Evolutionary conservation across 2,888 invertebrate genomes (phyloP).

Genomic region (Ferdinandea cuprea): DNA sequence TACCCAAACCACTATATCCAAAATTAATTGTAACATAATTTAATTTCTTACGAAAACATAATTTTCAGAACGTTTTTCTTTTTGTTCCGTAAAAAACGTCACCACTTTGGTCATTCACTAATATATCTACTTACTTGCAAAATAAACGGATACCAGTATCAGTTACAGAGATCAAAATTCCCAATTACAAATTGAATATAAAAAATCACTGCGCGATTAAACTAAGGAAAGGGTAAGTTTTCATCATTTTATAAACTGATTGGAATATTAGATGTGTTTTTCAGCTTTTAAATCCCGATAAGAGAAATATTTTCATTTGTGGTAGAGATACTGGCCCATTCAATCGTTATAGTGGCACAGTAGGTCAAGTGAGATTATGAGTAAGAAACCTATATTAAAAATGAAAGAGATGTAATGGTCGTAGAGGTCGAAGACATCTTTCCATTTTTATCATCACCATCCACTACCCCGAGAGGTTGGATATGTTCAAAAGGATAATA

Average conservation of each 20-base stretch:
- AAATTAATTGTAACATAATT: too few species aligned
- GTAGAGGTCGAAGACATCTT: constrained; percentile 72
- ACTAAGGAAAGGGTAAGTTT: constrained; percentile 60
- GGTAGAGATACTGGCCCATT: constrained; percentile 64
- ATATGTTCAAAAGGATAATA: constrained; percentile 57
- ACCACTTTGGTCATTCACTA: constrained; percentile 46
- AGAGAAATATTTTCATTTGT: constrained; percentile 33
- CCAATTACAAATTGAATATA: constrained; percentile 17
- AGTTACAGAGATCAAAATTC: constrained; percentile 8
- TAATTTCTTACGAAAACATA: too few species aligned
- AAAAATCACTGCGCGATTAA: constrained; percentile 10
- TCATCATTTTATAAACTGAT: constrained; percentile 31
- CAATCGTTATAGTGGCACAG: constrained; percentile 58
- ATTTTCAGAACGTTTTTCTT: not conserved
- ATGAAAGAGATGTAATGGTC: constrained; percentile 52
- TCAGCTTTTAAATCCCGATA: constrained; percentile 39
- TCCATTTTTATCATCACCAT: constrained; percentile 23
- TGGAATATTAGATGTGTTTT: constrained; percentile 32
- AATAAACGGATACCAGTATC: constrained; percentile 23
- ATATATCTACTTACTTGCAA: constrained; percentile 26
- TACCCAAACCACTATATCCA: too few species aligned
- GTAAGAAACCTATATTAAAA: constrained; percentile 18
- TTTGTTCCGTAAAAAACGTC: not conserved
- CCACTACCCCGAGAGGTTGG: constrained; percentile 18
- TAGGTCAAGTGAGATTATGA: constrained; percentile 70